Base-by-base conservation (phyloP, 2,888 invertebrate species). In the Drosophila antonietae region DNA sequence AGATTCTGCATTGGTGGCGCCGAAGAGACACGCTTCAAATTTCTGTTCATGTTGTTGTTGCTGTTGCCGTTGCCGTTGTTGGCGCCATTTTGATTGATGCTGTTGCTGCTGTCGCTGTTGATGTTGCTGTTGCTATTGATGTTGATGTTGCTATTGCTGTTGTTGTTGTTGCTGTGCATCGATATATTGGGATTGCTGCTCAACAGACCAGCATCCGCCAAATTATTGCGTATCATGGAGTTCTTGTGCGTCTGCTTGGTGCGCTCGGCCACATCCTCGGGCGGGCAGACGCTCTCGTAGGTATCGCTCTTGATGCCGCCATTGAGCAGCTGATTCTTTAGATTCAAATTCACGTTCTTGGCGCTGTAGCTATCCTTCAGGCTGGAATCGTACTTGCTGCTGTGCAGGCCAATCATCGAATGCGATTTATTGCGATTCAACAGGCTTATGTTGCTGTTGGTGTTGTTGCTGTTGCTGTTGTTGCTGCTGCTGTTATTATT, bases 21-120 rank as follows among this genome's bases (percentile, higher is more conserved):
- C 4, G 95, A 95, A n/a, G 94, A 94, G 51, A 94, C 94, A 55
- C 95, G 92, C 83, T 95, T 95, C 73, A 94, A 88, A 41, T 93
- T 82, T 63, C 94, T 91, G 65, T 78, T 83, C 51, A 70, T 84
- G 52, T 75, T 76, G 62, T 66, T 82, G 57, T n/a, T 77, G 44
- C 1, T 44, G 37, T 37, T 37, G 28, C 28, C 12, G 56, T n/a
- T 75, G 58, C 28, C 12, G 56, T n/a, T 75, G 58, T 65, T 80
- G 65, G 43, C 58, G 76, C 55, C 74, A 75, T 65, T 73, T 68
- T 76, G 66, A 73, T 78, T 66, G 75, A 55, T 76, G 79, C 67
- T 73, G 87, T 88, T 68, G 64, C 64, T 80, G 70, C 57, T 74
- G 51, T 14, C 52, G 93, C 28, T 58, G 49, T 49, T 64, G 28